Conservation (phyloP, 2,797 vertebrate genomes). For the Lophotriccus pileatus region DNA sequence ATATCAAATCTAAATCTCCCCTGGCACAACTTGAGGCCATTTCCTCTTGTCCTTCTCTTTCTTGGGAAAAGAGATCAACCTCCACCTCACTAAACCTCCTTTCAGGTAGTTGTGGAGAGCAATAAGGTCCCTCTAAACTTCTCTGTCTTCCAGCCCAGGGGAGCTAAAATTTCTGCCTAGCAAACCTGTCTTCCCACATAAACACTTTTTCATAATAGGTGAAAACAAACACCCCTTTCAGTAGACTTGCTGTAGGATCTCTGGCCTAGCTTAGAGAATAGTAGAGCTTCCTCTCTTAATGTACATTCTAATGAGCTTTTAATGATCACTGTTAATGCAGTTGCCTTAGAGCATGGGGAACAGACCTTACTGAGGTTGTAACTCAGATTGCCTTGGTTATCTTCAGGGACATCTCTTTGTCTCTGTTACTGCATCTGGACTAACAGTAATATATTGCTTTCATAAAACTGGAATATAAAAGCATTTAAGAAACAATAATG, state of each 20-base stretch:
- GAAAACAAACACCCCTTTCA: not conserved
- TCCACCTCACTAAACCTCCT: fast-evolving
- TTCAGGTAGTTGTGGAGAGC: not conserved
- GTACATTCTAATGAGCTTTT: not conserved
- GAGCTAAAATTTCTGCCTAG: not conserved
- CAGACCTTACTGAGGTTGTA: not conserved
- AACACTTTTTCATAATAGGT: not conserved
- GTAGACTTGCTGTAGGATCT: not conserved
- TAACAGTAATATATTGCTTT: not conserved
- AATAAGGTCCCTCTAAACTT: not conserved
- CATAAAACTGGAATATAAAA: not conserved
- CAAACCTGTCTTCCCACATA: not conserved
- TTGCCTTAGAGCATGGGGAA: not conserved
- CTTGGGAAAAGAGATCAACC: not conserved
- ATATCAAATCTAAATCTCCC: not conserved
- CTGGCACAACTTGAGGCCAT: not conserved
- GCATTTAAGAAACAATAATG: not conserved
- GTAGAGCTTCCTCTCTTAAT: not conserved
- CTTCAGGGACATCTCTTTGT: not conserved
- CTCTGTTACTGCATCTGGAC: not conserved
- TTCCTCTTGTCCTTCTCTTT: not conserved
- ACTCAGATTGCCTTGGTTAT: not conserved
- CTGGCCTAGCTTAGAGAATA: not conserved
- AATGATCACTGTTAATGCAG: not conserved
- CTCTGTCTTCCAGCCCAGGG: not conserved